Evolutionary conservation across 2,113 vertebrate genomes (phyloP), one percentile per base, ranked within the genome.

Genomic region (Pterophyllum scalare): DNA sequence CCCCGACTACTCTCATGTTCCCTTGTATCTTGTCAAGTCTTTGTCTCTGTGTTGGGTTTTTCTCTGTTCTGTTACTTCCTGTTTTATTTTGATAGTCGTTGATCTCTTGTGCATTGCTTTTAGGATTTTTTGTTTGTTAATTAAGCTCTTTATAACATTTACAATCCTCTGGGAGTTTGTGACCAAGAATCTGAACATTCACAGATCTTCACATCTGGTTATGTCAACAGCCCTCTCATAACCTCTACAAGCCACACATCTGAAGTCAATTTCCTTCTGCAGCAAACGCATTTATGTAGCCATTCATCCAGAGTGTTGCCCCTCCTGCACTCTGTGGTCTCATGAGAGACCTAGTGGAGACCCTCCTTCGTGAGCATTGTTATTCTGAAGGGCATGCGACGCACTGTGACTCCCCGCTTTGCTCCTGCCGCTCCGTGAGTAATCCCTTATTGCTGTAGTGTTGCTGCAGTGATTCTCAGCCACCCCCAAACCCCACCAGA

Each of bases 311-410:
- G 49, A 43, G 60, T 59, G 57, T 58, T 59, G 6, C 11, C 22
- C 2, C 11, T 74, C 28, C 11, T 52, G 24, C 67, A 67, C 59
- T 75, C 77, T 46, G 59, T 5, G 9, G 35, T 89, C 83, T 79
- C 46, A 56, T 14, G 74, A 78, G 62, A 80, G 22, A 81, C 43
- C 64, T 11, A 26, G 58, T 5, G 24, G 58, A 70, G 49, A 80
- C 3, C 46, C 59, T 80, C 20, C 56, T 88, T 57, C 75, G 76
- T 67, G 79, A 75, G 58, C 54, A n/a, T 6, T 54, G 62, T 78
- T 81, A 77, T 65, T 52, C 75, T 84, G 20, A 78, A 62, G 54
- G 65, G 79, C 75, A 40, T 81, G 56, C 67, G 35, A 75, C 80
- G 38, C 60, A 49, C 43, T 54, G 26, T 46, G 58, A n/a, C 77